Evolutionary conservation across 1,140 invertebrate genomes (phyloP).

Genomic region (Diorhabda sublineata): DNA sequence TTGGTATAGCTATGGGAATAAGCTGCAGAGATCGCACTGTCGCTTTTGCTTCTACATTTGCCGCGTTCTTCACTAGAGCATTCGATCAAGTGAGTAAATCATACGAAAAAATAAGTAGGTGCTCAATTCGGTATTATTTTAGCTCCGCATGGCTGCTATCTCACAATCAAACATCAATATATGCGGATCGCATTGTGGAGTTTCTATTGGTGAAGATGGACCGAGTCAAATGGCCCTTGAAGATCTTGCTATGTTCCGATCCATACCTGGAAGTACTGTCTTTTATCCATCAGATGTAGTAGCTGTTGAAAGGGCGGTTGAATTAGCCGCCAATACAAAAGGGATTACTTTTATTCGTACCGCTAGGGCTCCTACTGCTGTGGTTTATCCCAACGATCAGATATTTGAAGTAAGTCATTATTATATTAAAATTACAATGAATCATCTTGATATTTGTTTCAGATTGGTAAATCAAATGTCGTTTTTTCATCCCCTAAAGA

Average conservation of each 20-base stretch:
- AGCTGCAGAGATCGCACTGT: slow-evolving; percentile 84
- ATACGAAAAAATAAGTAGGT: slow-evolving; percentile 16
- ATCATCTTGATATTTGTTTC: slow-evolving; percentile 25
- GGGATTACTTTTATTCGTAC: slow-evolving; percentile 96
- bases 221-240: slow-evolving; percentile 99
- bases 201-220: slow-evolving; percentile 95
- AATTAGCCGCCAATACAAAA: slow-evolving; percentile 93
- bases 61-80: slow-evolving; percentile 92
- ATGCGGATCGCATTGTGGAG: slow-evolving; percentile 92
- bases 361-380: slow-evolving; percentile 82
- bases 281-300: slow-evolving; percentile 98
- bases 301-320: slow-evolving; percentile 85
- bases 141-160: slow-evolving; percentile 98
- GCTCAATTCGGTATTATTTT: slow-evolving; percentile 22
- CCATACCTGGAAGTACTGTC: slow-evolving; percentile 86
- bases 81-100: slow-evolving; percentile 75
- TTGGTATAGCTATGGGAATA: slow-evolving; percentile 92
- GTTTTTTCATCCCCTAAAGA: slow-evolving; percentile 71
- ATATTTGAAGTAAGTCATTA: slow-evolving; percentile 63
- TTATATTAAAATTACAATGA: not conserved
- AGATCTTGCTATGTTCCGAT: slow-evolving; percentile 93
- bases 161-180: slow-evolving; percentile 98
- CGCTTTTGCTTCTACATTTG: slow-evolving; percentile 94
- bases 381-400: slow-evolving; percentile 87
- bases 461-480: slow-evolving; percentile 75